Evolutionary conservation across 1,140 invertebrate species (phyloP), one percentile per base, ranked within the genome.

Genomic region (Trissolcus basalis): DNA sequence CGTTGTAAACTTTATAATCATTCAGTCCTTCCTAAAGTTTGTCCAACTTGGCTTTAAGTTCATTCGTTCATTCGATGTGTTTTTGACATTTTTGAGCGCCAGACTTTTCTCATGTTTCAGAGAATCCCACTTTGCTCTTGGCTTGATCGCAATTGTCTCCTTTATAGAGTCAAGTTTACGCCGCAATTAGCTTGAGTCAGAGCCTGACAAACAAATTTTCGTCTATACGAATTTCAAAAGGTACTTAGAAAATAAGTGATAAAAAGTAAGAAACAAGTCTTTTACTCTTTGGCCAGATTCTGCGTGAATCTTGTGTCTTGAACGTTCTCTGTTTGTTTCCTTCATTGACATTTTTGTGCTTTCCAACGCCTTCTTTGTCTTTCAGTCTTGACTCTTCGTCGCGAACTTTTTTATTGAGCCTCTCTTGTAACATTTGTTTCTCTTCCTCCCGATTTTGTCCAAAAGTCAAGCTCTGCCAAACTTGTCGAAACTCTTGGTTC

Each of bases 1-100:
- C 91, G 59, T 92, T 92, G 82, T 95, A 95, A 86, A 95, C 86
- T 82, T 89, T 58, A 75, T 84, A 81, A 70, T 87, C 78, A 33
- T 87, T 86, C 7, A 85, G 76, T 59, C 90, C 85, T 63, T 87
- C 82, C 47, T 88, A 86, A 1, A 84, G 64, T 53, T 87, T 89
- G 39, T 90, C 89, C 0, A 91, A 63, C 51, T 89, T 89, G 0
- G 83, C 80, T 32, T 89, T 85, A 0, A 90, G 45, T 4, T 82
- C 79, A 1, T 56, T 77, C 10, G 82, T 87, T n/a, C 83, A 80
- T 60, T 91, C 90, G 4, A 80, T 84, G 1, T 82, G 61, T n/a
- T 16, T 79, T 85, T 0, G 80, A 19, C 0, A 83, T n/a, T 76
- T 15, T 44, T 83, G 0, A 80, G 63, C 0, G 82, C 63, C 3